phyloP scores from a whole-genome alignment of 1,140 invertebrate genomes.

The Drosophila sulfurigaster region DNA sequence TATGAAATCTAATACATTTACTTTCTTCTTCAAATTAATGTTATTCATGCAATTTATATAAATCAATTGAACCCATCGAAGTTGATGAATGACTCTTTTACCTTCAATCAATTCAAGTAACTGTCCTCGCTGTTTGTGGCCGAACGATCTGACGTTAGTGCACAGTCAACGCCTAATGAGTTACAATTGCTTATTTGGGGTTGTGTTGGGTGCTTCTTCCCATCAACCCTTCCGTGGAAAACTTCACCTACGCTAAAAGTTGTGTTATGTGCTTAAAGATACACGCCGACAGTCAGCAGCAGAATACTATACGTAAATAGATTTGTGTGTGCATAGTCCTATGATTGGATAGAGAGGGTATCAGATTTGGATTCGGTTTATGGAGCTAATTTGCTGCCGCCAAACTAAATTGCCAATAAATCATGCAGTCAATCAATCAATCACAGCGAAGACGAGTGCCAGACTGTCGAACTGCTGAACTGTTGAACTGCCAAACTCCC shows the following conservation, averaged over 20 bases:
- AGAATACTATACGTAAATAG: too few relatives aligned
- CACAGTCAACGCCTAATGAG: constrained; percentile 76
- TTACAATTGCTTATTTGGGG: constrained; percentile 78
- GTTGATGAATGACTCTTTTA: too few relatives aligned
- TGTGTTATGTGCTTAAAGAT: constrained; percentile 73
- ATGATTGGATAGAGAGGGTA: neutral
- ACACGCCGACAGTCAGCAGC: constrained; percentile 40
- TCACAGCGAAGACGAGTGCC: constrained; percentile 36
- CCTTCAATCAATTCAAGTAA: too few relatives aligned
- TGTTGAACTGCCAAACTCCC: constrained; percentile 35
- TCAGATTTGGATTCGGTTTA: constrained; percentile 64
- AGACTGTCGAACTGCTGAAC: constrained; percentile 10
- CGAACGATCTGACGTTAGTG: constrained; percentile 1
- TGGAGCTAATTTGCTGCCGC: constrained; percentile 69
- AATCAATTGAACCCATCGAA: too few relatives aligned
- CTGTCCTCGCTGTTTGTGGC: too few relatives aligned
- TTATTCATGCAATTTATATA: too few relatives aligned
- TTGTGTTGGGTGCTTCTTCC: constrained; percentile 18
- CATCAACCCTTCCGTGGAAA: constrained; percentile 27
- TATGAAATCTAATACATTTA: neutral
- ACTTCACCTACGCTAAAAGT: constrained; percentile 71
- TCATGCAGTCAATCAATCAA: constrained; percentile 75
- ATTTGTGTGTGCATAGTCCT: neutral
- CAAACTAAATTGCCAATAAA: constrained; percentile 81
- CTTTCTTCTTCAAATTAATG: too few relatives aligned